Percentiles rank a stretch among this genome's conserved stretches.
phyloP scores from a whole-genome alignment of 1,140 invertebrate species.

The Camponotus pennsylvanicus region DNA sequence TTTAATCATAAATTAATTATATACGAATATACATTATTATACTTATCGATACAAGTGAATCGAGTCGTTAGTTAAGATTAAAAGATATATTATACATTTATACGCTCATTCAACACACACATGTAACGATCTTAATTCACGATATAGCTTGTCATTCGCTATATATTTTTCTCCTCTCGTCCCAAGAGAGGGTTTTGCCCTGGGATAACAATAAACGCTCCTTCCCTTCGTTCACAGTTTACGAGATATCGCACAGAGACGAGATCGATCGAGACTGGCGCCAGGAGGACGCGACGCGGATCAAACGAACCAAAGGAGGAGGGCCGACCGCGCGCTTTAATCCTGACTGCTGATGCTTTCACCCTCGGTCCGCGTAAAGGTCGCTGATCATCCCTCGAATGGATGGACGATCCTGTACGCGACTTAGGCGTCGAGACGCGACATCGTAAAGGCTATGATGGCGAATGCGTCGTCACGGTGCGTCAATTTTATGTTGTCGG shows the following conservation, averaged over 20 bases:
- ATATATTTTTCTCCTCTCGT: slow-evolving; percentile 2
- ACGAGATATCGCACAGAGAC: slow-evolving; percentile 74
- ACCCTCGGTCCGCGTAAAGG: slow-evolving; percentile 26
- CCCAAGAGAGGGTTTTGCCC: background rate
- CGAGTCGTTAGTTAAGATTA: background rate
- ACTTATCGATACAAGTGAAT: background rate
- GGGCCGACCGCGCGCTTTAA: slow-evolving; percentile 51
- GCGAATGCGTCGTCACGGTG: slow-evolving; percentile 20
- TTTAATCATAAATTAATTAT: slow-evolving; percentile 3
- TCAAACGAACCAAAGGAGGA: slow-evolving; percentile 69
- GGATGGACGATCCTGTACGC: background rate
- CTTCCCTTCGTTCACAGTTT: slow-evolving; percentile 58
- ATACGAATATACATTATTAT: background rate
- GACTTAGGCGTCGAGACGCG: slow-evolving; percentile 23
- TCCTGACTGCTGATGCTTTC: slow-evolving; percentile 5
- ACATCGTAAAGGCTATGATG: slow-evolving; percentile 38
- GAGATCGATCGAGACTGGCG: slow-evolving; percentile 78
- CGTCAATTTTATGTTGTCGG: slow-evolving; percentile 47
- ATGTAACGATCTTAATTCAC: slow-evolving; percentile 25
- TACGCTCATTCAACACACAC: background rate
- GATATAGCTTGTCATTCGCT: background rate
- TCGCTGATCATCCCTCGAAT: slow-evolving; percentile 41
- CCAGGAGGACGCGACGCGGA: slow-evolving; percentile 76
- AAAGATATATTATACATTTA: slow-evolving; percentile 3
- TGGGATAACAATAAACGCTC: slow-evolving; percentile 50